phyloP scores from a whole-genome alignment of 2,113 vertebrate species.

The Cricetomys ansorgei region DNA sequence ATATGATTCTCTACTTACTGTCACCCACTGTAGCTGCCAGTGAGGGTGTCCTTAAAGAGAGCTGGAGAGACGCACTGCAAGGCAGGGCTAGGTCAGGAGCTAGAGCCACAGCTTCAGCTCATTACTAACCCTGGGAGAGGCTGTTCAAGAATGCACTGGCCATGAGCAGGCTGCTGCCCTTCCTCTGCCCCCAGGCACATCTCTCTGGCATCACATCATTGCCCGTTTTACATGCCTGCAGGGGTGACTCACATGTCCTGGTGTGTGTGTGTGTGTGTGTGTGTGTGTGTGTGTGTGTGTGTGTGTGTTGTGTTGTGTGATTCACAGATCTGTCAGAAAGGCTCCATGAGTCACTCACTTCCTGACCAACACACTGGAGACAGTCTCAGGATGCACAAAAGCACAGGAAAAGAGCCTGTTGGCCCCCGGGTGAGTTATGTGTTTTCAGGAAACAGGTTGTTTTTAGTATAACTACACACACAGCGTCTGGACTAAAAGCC shows the following conservation, averaged over 20 bases:
- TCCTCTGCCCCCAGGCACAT: conserved; percentile 3
- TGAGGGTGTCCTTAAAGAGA: not conserved
- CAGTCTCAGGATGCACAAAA: conserved; percentile 75
- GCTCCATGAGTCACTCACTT: conserved; percentile 80
- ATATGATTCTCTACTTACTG: not conserved
- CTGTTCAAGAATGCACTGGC: not conserved
- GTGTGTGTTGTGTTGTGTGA: not conserved
- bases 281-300: conserved; percentile 39
- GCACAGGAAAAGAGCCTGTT: conserved; percentile 80
- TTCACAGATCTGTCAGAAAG: conserved; percentile 80
- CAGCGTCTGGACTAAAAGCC: conserved; percentile 11
- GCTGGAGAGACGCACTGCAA: not conserved
- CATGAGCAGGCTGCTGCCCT: not conserved
- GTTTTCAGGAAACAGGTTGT: conserved; percentile 73
- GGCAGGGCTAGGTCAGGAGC: not conserved
- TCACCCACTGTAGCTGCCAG: not conserved
- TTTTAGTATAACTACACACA: conserved; percentile 55
- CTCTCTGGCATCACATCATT: conserved; percentile 56
- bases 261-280: conserved; percentile 5
- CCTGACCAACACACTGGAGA: conserved; percentile 71
- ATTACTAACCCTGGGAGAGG: conserved; percentile 34
- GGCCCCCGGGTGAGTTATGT: conserved; percentile 49
- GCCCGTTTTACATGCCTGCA: conserved; percentile 48
- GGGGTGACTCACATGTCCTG: conserved; percentile 69
- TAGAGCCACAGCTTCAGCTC: not conserved